Conservation (phyloP, 2,797 vertebrate genomes). For the Anguilla marmorata region DNA sequence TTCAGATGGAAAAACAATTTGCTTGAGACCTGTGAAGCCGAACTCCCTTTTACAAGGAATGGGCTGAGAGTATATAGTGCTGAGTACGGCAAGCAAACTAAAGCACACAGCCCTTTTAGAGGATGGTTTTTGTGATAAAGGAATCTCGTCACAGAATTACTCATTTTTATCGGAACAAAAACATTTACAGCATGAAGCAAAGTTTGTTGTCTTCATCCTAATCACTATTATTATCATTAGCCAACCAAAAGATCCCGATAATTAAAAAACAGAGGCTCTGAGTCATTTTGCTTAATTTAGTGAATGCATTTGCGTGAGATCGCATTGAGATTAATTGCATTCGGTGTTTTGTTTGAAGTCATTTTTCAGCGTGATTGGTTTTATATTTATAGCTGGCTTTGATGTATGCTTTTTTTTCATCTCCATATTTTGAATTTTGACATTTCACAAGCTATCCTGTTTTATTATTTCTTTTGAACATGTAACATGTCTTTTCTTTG, state of each 20-base stretch:
- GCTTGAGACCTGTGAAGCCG: neutral
- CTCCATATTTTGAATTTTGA: slow-evolving; percentile 39
- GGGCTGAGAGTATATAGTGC: neutral
- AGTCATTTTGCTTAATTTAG: slow-evolving; percentile 9
- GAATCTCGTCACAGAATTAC: neutral
- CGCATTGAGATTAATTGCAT: slow-evolving; percentile 45
- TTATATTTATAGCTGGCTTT: slow-evolving; percentile 59
- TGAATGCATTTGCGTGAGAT: slow-evolving; percentile 27
- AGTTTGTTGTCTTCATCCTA: neutral
- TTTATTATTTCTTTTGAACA: slow-evolving; percentile 14
- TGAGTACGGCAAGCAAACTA: neutral
- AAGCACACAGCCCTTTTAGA: neutral
- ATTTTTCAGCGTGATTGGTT: slow-evolving; percentile 44
- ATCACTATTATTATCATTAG: neutral
- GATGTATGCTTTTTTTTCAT: slow-evolving; percentile 54
- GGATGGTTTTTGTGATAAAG: neutral
- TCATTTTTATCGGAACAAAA: slow-evolving; percentile 19
- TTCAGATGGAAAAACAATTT: neutral
- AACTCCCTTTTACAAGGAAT: neutral
- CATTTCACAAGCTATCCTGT: slow-evolving; percentile 7
- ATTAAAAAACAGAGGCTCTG: slow-evolving; percentile 20
- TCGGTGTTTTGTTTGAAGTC: slow-evolving; percentile 52
- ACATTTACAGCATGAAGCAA: slow-evolving; percentile 4
- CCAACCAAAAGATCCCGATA: neutral
- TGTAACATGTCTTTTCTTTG: neutral